Base-by-base conservation (phyloP, 2,113 vertebrate species). In the Oxyruncus cristatus region DNA sequence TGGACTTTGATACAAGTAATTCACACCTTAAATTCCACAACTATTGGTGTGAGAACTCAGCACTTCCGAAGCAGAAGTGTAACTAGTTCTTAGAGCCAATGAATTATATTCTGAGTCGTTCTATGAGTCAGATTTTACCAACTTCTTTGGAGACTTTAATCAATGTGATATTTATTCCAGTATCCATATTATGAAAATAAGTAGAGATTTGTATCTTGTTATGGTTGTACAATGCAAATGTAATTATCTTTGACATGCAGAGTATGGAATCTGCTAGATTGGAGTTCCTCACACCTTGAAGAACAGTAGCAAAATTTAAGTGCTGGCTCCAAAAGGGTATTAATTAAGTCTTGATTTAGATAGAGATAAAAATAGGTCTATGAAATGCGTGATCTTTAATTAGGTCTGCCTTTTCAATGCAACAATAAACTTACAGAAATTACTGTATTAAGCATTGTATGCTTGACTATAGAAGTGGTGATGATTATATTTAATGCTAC, bases 341-440 rank as follows among this genome's bases (percentile, higher is more conserved):
- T 88, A 92, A 94, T 46, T 95, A 83, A 53, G 77, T 78, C n/a
- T 65, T 85, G 79, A 72, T 93, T 76, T 72, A 72, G 70, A 11
- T 56, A 26, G 16, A 85, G 88, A 67, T 85, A 81, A 95, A 95
- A 95, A 88, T 61, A 93, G 62, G 12, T 71, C 56, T 84, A 5
- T 84, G 55, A 66, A 70, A 79, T 80, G 46, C 17, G 46, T 58
- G 23, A 11, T 47, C 23, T 67, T 85, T 88, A 85, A 85, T 95
- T 93, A 88, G 74, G 23, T 67, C 74, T 91, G 23, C 23, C 41
- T 66, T 93, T 91, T 79, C 75, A 83, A 42, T 24, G 37, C 63
- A 85, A 68, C 77, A 50, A 33, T 39, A 50, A 88, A 32, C 63
- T 68, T 47, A 88, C 8, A 35, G 42, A 59, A 77, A 74, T 81